Evolutionary conservation across 2,113 vertebrate species (phyloP).

Genomic region (Coreoperca whiteheadi): DNA sequence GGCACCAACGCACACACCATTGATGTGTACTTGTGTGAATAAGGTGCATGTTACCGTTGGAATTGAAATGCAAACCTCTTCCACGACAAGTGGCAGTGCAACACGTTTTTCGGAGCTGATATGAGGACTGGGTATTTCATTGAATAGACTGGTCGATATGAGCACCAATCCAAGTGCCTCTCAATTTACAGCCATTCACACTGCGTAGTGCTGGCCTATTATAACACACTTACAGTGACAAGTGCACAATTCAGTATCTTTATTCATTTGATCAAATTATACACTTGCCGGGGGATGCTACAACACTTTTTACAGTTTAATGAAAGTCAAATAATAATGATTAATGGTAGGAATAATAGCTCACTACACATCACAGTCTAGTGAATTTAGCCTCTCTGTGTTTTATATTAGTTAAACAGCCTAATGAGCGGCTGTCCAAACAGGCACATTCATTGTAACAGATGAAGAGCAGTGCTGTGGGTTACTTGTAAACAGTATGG

Average conservation of each 20-base stretch:
- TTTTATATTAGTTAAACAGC: conserved; percentile 23
- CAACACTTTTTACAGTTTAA: background rate
- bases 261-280: conserved; percentile 16
- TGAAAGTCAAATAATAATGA: conserved; percentile 15
- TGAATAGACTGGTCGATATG: background rate
- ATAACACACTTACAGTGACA: background rate
- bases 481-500: conserved; percentile 15
- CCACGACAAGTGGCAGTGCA: background rate
- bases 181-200: conserved; percentile 18
- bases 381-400: background rate
- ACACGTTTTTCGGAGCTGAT: conserved; percentile 39
- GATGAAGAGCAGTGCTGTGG: conserved; percentile 19
- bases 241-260: background rate
- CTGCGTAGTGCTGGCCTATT: background rate
- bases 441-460: background rate
- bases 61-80: background rate
- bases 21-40: background rate
- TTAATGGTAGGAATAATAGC: background rate
- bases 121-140: background rate
- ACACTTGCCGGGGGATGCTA: background rate
- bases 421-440: conserved; percentile 25
- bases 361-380: background rate
- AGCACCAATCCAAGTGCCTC: background rate
- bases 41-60: no score
- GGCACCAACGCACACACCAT: conserved; percentile 41